Evolutionary conservation across 1,140 invertebrate species (phyloP), one percentile per base, ranked within the genome.

Genomic region (Notospermus geniculatus): DNA sequence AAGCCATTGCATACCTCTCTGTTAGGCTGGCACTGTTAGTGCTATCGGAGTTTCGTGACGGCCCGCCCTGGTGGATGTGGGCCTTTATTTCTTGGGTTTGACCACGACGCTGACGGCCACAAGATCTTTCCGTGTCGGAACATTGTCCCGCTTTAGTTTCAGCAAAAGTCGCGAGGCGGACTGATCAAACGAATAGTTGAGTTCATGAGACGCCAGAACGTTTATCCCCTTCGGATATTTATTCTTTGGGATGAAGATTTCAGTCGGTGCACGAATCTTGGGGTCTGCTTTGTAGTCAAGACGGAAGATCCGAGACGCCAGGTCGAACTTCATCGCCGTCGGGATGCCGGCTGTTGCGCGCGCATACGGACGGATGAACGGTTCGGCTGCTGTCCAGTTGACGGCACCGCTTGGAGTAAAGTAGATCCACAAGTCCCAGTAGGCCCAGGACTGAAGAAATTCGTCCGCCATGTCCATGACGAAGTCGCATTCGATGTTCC

Each of bases 401-500:
- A 60, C 45, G 5, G 32, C 32, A 22, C 28, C 27, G n/a, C 65
- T 61, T 27, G 63, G 32, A 27, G 41, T 23, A 23, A 61, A 45
- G 57, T 64, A 72, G 56, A 73, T 73, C 13, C 17, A 2, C 2
- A 68, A 67, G 57, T 73, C 71, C 71, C 71, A 73, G 54, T 73
- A 73, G 9, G 66, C 67, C 71, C 71, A 73, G 25, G 71, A 71
- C 54, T 68, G 68, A 30, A 69, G 55, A 53, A 32, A 28, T 19
- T 64, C 55, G 41, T 73, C 70, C 25, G 68, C 59, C 53, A 30
- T 22, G 46, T 66, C 32, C 58, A 73, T 56, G 41, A 73, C 54
- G 30, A 46, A 62, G 13, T 67, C 55, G 46, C 71, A 72, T 50
- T 73, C 71, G 4, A 64, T 46, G 39, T 61, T 60, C 29, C 61